Conservation (phyloP, 2,113 vertebrate genomes). For the Bubalus kerabau region DNA sequence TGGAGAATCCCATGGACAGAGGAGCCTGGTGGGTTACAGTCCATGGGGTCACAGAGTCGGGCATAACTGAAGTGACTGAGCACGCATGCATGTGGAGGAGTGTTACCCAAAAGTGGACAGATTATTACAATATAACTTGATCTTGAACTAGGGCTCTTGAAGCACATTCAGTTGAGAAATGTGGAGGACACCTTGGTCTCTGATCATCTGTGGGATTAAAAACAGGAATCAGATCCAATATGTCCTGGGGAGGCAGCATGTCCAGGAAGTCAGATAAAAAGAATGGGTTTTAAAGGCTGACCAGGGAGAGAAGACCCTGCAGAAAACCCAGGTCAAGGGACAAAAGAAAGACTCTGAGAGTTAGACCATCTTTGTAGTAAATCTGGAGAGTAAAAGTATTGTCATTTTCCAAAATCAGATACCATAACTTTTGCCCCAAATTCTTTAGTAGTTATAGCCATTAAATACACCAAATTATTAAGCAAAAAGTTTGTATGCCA, state of each 20-base stretch:
- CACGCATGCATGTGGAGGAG: rapidly evolving
- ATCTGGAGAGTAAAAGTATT: background rate
- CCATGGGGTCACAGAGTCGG: background rate
- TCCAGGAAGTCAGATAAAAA: background rate
- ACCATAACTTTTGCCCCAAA: rapidly evolving
- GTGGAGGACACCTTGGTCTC: background rate
- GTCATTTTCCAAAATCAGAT: background rate
- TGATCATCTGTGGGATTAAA: background rate
- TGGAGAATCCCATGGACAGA: background rate
- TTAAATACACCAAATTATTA: rapidly evolving
- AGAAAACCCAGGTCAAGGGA: background rate
- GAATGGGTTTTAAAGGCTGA: background rate
- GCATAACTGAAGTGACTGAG: background rate
- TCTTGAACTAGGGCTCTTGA: background rate
- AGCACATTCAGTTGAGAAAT: background rate
- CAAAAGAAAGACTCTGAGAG: no score
- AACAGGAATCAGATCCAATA: background rate
- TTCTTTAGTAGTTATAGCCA: background rate
- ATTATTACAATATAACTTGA: background rate
- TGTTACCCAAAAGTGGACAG: no score
- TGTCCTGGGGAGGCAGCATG: background rate
- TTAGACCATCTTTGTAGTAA: background rate
- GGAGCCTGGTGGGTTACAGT: background rate
- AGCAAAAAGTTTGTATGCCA: background rate
- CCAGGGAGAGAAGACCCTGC: background rate